phyloP scores from a whole-genome alignment of 37 sponge, comb jelly and placozoan species.

The Beroe forskalii region DNA sequence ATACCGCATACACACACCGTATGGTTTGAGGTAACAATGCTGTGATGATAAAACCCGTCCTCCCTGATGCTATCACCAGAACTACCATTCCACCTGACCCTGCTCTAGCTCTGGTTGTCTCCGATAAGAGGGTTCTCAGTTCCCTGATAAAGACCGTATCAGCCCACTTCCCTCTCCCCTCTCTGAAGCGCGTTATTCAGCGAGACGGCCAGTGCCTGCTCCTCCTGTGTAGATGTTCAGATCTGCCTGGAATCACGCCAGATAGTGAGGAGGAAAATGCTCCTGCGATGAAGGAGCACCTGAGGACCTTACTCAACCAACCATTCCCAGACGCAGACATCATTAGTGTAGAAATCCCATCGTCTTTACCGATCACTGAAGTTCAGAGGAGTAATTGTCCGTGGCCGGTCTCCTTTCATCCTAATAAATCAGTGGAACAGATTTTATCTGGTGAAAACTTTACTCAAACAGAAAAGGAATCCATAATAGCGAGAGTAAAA shows the following conservation, averaged over 20 bases:
- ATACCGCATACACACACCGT: no score
- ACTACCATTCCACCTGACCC: not conserved
- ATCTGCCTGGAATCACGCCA: not conserved
- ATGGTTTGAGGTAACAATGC: no score
- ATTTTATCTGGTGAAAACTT: not conserved
- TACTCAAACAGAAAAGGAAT: not conserved
- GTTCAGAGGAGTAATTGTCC: not conserved
- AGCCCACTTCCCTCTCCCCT: conserved; percentile 12
- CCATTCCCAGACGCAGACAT: not conserved
- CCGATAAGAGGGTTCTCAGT: not conserved
- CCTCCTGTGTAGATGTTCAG: conserved; percentile 1
- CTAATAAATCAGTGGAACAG: not conserved
- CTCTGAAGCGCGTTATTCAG: conserved; percentile 1
- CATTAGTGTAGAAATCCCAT: not conserved
- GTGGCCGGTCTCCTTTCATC: conserved; percentile 52
- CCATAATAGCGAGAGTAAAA: not conserved
- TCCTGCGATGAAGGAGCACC: not conserved
- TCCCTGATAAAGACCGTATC: not conserved
- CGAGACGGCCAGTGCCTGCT: conserved; percentile 23
- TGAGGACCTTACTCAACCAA: not conserved
- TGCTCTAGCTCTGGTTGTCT: not conserved
- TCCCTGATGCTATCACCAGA: not conserved
- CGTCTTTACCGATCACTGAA: not conserved
- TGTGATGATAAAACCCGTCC: conserved; percentile 10
- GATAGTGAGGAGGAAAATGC: not conserved